Evolutionary conservation across 2,797 vertebrate genomes (phyloP), one percentile per base, ranked within the genome.

Genomic region (Pristis pectinata): DNA sequence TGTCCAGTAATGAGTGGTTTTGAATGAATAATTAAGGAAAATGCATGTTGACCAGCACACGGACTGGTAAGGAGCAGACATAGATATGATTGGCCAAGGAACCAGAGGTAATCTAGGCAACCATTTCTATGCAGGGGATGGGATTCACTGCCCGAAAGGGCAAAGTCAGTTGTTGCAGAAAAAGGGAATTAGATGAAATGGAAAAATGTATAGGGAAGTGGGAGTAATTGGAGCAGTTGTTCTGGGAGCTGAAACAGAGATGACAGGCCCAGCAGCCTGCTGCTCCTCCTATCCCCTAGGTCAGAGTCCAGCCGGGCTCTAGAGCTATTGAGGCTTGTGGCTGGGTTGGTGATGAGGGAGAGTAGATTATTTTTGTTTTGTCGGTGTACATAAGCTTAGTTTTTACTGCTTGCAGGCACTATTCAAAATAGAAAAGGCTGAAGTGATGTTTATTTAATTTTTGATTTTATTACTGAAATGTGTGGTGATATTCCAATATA

Each of bases 381-480:
- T 83, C 49, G 27, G 8, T 56, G 8, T 34, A n/a, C 56, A n/a
- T 10, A 5, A 15, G n/a, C n/a, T 64, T 91, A 37, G 87, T 37
- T 37, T 64, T 91, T 37, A n/a, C n/a, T 67, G n/a, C 2, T 64
- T 19, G 61, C 24, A 91, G 9, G 1, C 19, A 91, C 41, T n/a
- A 91, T 67, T 10, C 17, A 67, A n/a, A 74, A 37, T n/a, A 64
- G 59, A 67, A 91, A 91, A 9, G 19, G n/a, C 22, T 9, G 17
- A 9, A 41, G 61, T 22, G 9, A 41, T 17, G 91, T n/a, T 64
- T 49, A 74, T 17, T 59, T 56, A 53, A 87, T 24, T 94, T 76
- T 56, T 53, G 70, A 76, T 94, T 94, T 94, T 94, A 94, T 94
- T 94, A n/a, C 70, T 76, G 92, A 94, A 94, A 94, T 94, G 92